Evolutionary conservation across 2,888 invertebrate species (phyloP).

Genomic region (Watsonalla cultraria): DNA sequence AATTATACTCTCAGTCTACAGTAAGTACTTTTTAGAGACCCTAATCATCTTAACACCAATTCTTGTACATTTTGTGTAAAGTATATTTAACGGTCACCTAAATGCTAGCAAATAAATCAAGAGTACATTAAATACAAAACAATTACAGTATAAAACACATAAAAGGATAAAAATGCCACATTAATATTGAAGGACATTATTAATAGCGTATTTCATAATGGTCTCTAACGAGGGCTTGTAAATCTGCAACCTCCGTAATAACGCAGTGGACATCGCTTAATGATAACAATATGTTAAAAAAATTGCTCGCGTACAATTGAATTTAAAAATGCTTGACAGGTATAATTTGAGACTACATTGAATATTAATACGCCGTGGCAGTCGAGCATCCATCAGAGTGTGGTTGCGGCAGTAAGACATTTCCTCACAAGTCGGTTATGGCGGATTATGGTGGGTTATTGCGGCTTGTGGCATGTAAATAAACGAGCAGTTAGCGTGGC

Average conservation of each 20-base stretch:
- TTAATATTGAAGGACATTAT: background rate
- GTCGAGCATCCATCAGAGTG: conserved; percentile 35
- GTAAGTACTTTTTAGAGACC: too few relatives aligned
- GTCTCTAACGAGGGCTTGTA: background rate
- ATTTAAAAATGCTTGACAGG: conserved; percentile 1
- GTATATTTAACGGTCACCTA: too few relatives aligned
- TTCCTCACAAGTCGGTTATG: conserved; percentile 57
- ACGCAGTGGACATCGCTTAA: background rate
- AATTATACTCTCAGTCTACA: too few relatives aligned
- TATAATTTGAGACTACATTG: conserved; percentile 17
- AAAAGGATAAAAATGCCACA: background rate
- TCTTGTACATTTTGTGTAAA: too few relatives aligned
- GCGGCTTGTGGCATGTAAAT: conserved; percentile 58
- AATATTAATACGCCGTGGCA: conserved; percentile 10
- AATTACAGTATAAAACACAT: background rate
- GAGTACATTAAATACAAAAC: too few relatives aligned
- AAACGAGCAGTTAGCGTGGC: conserved; percentile 74
- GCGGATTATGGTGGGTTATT: conserved; percentile 21
- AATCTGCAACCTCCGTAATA: background rate
- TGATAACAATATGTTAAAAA: background rate
- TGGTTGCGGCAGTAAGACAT: conserved; percentile 41
- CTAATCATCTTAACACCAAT: too few relatives aligned
- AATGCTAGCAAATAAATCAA: too few relatives aligned
- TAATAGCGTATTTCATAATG: background rate
- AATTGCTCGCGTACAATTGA: background rate